These are phyloP conservation scores for Saimiri boliviensis DNA, from an alignment of 2,113 vertebrate species.

Conservation along the genomic window DNA sequence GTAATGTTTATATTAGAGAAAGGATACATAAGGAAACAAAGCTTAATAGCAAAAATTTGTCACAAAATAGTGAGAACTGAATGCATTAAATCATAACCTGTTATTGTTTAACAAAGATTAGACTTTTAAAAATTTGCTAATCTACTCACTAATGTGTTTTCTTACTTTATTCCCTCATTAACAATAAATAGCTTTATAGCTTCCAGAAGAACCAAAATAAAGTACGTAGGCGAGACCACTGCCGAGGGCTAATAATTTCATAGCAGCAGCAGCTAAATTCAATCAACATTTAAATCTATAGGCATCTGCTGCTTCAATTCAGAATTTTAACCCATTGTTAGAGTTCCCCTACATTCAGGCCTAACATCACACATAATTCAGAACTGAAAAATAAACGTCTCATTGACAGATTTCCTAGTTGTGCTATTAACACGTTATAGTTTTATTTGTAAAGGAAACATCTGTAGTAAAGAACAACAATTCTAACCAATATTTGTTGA, in stretches of 20 bases:
- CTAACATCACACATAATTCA: background rate
- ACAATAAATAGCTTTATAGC: conserved; percentile 58
- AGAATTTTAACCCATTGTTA: conserved; percentile 75
- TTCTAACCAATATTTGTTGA: background rate
- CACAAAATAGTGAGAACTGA: background rate
- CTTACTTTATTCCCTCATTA: conserved; percentile 76
- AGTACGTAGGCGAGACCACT: conserved; percentile 64
- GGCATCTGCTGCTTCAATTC: conserved; percentile 66
- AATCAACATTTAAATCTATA: conserved; percentile 75
- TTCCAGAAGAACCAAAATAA: conserved; percentile 76
- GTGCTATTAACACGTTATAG: background rate
- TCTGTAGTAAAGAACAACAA: background rate
- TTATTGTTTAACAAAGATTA: conserved; percentile 55
- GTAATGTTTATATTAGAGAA: conserved; percentile 18
- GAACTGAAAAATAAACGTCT: background rate
- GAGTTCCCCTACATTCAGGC: background rate
- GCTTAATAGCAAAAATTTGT: conserved; percentile 31
- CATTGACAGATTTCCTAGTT: background rate
- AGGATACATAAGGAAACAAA: conserved; percentile 18
- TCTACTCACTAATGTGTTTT: conserved; percentile 67
- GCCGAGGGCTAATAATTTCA: conserved; percentile 75
- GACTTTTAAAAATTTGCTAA: conserved; percentile 62
- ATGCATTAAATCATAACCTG: background rate
- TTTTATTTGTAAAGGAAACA: conserved; percentile 42
- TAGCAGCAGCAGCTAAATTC: conserved; percentile 73